Evolutionary conservation across 2,888 invertebrate species (phyloP), one percentile per base, ranked within the genome.

Genomic region (Tricholauxania praeusta): DNA sequence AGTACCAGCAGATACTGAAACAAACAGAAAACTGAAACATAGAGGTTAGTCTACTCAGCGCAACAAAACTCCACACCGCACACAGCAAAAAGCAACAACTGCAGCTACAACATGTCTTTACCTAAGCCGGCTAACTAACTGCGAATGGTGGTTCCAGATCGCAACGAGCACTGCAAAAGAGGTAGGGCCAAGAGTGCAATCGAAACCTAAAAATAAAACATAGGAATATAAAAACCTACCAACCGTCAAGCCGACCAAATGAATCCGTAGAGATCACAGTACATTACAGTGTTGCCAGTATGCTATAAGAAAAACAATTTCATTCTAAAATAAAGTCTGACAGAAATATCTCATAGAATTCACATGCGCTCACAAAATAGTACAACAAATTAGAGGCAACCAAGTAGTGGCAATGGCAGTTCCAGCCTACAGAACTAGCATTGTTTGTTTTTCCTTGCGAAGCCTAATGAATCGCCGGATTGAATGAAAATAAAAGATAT

Each of bases 191-290:
- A 14, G 51, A 19, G 62, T 53, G 63, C 52, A 63, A 39, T 63
- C 47, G 53, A 63, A 63, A 28, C 70, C 52, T 22, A 59, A 22
- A 55, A 17, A 65, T 47, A 17, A 15, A 59, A n/a, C 59, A 49
- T 3, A 69, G 52, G 62, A n/a, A 60, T 32, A 17, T 22, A 51
- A 59, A 15, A n/a, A 69, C 39, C 67, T 51, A 48, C 65, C 65
- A 28, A 51, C 17, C 32, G 22, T 60, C 60, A 47, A 60, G 59
- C 59, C 48, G 68, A 72, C 51, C 53, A 39, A 59, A 71, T 71
- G 70, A 71, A 32, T 79, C 80, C 81, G 72, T 68, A 73, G 82
- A 81, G 83, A 82, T 79, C 67, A 70, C 47, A 28, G 32, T 52
- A 3, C 60, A 68, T 49, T 72, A 51, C 28, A 17, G 57, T 55